phyloP scores from a whole-genome alignment of 2,113 vertebrate species.

The Apistogramma diplotaenia region DNA sequence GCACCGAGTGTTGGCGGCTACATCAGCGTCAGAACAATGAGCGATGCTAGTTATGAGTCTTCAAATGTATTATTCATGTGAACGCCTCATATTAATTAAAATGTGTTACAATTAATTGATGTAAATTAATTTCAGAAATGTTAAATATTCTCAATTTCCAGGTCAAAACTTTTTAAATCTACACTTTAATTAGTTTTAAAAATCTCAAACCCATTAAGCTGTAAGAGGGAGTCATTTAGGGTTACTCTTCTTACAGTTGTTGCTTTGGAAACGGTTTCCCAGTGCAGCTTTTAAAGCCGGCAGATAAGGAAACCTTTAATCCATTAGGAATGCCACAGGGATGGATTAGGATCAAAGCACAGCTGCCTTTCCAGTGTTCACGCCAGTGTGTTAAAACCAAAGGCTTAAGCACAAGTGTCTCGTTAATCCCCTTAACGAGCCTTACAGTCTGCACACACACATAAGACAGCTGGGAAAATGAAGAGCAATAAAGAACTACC shows the following conservation, averaged over 20 bases:
- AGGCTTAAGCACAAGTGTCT: not conserved
- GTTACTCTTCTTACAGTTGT: too few relatives aligned
- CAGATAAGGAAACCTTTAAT: not conserved
- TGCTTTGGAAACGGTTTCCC: too few relatives aligned
- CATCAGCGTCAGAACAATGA: fast-evolving
- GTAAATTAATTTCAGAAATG: too few relatives aligned
- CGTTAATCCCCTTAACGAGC: not conserved
- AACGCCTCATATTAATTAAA: not conserved
- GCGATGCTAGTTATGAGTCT: not conserved
- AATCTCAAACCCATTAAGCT: too few relatives aligned
- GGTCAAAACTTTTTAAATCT: not conserved
- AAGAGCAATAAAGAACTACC: too few relatives aligned
- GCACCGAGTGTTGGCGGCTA: not conserved
- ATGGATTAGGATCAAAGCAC: not conserved
- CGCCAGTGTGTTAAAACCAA: not conserved
- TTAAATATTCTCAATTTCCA: too few relatives aligned
- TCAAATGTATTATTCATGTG: not conserved
- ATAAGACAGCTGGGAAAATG: too few relatives aligned
- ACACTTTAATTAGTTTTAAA: not conserved
- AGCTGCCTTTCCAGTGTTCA: not conserved
- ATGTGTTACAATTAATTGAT: not conserved
- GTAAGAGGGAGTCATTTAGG: too few relatives aligned
- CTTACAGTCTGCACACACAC: too few relatives aligned
- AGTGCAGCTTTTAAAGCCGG: too few relatives aligned
- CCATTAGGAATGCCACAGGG: not conserved